phyloP scores from a whole-genome alignment of 2,797 vertebrate genomes.

The Poecilia gillii region DNA sequence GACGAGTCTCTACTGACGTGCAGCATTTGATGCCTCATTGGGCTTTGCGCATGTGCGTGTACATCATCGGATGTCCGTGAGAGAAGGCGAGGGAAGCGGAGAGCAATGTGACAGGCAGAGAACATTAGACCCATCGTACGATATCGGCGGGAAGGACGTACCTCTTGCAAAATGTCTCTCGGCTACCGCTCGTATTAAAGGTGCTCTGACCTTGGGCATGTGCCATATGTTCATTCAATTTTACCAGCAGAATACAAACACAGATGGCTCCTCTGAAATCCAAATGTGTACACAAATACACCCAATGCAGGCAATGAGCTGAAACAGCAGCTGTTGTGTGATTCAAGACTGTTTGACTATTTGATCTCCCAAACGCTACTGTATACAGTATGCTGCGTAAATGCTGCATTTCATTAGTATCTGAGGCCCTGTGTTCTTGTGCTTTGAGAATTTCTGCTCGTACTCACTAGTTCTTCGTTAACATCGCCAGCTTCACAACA shows the following conservation, averaged over 20 bases:
- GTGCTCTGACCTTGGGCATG: constrained; percentile 44
- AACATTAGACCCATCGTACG: constrained; percentile 33
- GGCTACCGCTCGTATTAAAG: constrained; percentile 29
- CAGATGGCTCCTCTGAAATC: constrained; percentile 32
- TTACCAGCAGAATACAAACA: constrained; percentile 35
- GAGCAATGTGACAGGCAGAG: constrained; percentile 44
- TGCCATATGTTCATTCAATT: constrained; percentile 34
- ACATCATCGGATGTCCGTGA: constrained; percentile 18
- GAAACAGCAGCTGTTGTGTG: constrained; percentile 28
- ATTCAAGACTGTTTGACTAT: constrained; percentile 5
- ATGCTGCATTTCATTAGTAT: not conserved
- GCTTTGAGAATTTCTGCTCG: not conserved
- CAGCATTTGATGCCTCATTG: constrained; percentile 57
- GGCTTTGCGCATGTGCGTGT: constrained; percentile 41
- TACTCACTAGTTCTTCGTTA: constrained; percentile 5
- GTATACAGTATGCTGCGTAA: constrained; percentile 4
- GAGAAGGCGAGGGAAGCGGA: constrained; percentile 15
- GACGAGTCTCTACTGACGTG: constrained; percentile 37
- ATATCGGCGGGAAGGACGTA: constrained; percentile 26
- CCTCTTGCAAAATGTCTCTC: constrained; percentile 15
- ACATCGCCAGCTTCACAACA: not conserved
- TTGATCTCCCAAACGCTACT: constrained; percentile 13
- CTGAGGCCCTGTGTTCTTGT: constrained; percentile 2
- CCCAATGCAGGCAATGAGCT: constrained; percentile 26
- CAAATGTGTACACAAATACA: constrained; percentile 10